A percentile compares a stretch with the other conserved stretches of the same genome.
These are phyloP conservation scores for Enteromius mattozi DNA, from an alignment of 2,797 vertebrate species.

Conservation along the genomic window DNA sequence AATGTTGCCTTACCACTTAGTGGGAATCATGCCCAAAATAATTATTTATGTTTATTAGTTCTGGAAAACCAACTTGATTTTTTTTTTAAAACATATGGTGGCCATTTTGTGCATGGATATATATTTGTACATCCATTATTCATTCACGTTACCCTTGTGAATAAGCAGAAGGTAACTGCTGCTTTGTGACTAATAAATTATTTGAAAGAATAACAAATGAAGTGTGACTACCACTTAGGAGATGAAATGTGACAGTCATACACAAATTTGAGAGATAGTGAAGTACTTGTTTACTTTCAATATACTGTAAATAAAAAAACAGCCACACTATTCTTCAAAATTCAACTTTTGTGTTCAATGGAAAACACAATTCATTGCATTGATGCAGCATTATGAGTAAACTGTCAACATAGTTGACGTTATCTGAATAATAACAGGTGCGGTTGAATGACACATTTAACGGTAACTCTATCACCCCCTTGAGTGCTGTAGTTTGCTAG, in stretches of 20 bases:
- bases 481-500: constrained; percentile 4
- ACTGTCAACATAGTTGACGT: neutral
- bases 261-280: neutral
- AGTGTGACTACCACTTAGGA: neutral
- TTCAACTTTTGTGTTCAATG: neutral
- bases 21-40: neutral
- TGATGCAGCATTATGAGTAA: neutral
- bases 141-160: neutral
- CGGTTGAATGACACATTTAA: neutral
- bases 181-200: neutral
- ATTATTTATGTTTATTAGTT: neutral
- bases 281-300: neutral
- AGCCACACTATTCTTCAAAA: neutral
- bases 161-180: neutral
- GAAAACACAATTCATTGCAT: too few relatives aligned
- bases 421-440: neutral
- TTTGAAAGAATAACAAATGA: too few relatives aligned
- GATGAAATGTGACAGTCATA: neutral
- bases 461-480: neutral
- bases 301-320: neutral
- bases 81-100: too few relatives aligned
- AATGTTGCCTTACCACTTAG: neutral
- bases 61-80: neutral
- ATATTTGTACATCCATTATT: neutral
- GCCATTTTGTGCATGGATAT: neutral